Percentiles rank a stretch among this genome's conserved stretches.
Conservation (phyloP, 2,888 invertebrate genomes). For the Pachliopta kotzebuea region DNA sequence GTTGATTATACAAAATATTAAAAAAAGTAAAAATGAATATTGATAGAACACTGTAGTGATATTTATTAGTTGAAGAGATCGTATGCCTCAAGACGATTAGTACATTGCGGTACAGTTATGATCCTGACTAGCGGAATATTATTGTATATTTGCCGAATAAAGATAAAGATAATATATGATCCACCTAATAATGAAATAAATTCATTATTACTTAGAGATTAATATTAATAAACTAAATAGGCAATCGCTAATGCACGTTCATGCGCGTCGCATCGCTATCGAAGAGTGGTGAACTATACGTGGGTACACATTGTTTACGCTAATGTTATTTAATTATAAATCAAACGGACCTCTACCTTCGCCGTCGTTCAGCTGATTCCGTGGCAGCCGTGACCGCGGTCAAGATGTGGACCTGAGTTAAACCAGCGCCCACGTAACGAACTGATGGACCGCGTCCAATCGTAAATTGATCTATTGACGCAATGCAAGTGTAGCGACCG, state of each 20-base stretch:
- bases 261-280: background rate
- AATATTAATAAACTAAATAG: too few species aligned
- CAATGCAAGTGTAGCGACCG: constrained; percentile 37
- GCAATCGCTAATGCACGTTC: background rate
- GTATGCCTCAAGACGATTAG: too few species aligned
- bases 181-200: too few species aligned
- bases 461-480: constrained; percentile 54
- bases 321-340: constrained; percentile 16
- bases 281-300: background rate
- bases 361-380: background rate
- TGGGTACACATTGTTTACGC: background rate
- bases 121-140: too few species aligned
- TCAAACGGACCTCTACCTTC: constrained; percentile 25
- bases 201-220: too few species aligned
- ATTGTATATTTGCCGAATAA: too few species aligned
- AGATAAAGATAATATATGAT: too few species aligned
- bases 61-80: too few species aligned
- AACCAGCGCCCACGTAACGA: constrained; percentile 47
- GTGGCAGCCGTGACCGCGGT: constrained; percentile 25
- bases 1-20: too few species aligned
- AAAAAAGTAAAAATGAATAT: too few species aligned
- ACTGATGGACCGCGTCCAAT: constrained; percentile 47
- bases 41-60: too few species aligned
- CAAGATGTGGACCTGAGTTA: constrained; percentile 33
- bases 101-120: too few species aligned